Evolutionary conservation across 2,113 vertebrate genomes (phyloP), one percentile per base, ranked within the genome.

Genomic region (Phocoena phocoena): DNA sequence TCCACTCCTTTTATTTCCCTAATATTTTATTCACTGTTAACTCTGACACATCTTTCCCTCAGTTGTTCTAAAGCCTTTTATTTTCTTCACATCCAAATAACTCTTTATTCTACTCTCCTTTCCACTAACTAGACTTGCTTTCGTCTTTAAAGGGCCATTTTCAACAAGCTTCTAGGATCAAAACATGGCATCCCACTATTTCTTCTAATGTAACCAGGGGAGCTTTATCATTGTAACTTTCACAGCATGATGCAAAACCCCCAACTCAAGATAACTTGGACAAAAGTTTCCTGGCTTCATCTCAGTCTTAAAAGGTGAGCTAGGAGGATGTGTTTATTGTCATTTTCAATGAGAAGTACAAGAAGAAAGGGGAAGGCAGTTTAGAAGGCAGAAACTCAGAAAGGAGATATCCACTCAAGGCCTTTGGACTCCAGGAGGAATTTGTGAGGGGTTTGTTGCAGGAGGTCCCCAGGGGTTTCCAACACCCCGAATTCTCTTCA

Each of bases 141-240:
- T 97, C 17, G 88, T 96, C 97, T 97, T 97, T 93, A 97, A 98
- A 97, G 95, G 96, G 28, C 88, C 97, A 97, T 97, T 98, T 97
- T 86, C 93, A 96, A 87, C 94, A 97, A 94, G 95, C 68, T 95
- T 50, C 88, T 60, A 62, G 90, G 93, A 96, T 96, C 93, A 97
- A 98, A 97, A 98, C 63, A 91, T n/a, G 67, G 65, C 10, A 47
- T 79, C 79, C 38, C 31, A 68, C 79, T 60, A n/a, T 96, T 76
- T 86, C 88, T 70, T 93, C 82, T 97, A 44, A 97, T 82, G 36
- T 76, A 65, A 26, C 79, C 90, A 41, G 67, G 47, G 47, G 63
- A 25, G 20, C 9, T 20, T 65, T 94, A 91, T 96, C 41, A 50
- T 33, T 76, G n/a, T 79, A 13, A 44, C 55, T 84, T 88, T 83